Percentiles rank a stretch among this genome's conserved stretches.
phyloP scores from a whole-genome alignment of 2,797 vertebrate genomes.

The Cygnus olor region DNA sequence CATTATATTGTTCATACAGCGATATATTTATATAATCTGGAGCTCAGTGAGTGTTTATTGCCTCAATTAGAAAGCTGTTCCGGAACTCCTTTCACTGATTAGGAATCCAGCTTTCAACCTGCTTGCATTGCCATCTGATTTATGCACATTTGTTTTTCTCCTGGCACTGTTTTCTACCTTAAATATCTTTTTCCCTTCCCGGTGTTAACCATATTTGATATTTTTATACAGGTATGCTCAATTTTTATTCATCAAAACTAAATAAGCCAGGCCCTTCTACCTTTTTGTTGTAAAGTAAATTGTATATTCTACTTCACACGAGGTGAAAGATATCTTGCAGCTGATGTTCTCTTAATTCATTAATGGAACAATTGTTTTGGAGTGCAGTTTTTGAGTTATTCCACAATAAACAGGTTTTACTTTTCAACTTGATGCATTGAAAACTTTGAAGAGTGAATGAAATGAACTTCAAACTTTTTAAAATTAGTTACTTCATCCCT shows the following conservation, averaged over 20 bases:
- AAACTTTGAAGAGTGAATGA: neutral
- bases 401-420: neutral
- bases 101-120: neutral
- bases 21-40: neutral
- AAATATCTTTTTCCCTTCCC: neutral
- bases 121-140: neutral
- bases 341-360: neutral
- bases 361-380: neutral
- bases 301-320: neutral
- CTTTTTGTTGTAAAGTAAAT: neutral
- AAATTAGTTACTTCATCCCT: neutral
- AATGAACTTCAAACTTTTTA: neutral
- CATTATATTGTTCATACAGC: neutral
- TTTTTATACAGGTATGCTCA: neutral
- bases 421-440: neutral
- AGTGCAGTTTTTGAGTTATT: neutral
- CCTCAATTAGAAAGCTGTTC: neutral
- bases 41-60: neutral
- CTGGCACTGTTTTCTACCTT: neutral
- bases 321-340: neutral
- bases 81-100: neutral
- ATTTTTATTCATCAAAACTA: neutral
- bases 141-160: neutral
- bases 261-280: neutral
- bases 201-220: neutral